A percentile compares a stretch with the other conserved stretches of the same genome.
These are phyloP conservation scores for Anas acuta DNA, from an alignment of 2,797 vertebrate genomes.

Conservation along the genomic window DNA sequence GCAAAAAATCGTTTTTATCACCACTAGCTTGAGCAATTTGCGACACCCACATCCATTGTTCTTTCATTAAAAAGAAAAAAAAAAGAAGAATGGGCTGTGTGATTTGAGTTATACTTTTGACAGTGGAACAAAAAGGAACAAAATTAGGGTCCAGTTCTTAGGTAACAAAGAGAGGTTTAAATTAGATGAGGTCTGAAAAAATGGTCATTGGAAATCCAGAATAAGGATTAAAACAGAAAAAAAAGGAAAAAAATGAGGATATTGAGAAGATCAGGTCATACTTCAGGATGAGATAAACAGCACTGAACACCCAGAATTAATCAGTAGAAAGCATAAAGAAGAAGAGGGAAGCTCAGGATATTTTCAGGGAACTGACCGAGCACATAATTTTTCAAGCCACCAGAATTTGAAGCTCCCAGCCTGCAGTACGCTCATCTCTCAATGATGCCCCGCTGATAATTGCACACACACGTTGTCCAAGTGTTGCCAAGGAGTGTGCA, in stretches of 20 bases:
- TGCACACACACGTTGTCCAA: neutral
- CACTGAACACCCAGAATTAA: neutral
- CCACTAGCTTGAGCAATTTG: neutral
- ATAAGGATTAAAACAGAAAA: neutral
- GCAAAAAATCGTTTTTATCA: neutral
- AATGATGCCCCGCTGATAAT: rapidly evolving
- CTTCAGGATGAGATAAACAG: neutral
- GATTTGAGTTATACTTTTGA: neutral
- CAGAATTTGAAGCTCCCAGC: neutral
- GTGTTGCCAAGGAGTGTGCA: neutral
- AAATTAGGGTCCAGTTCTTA: neutral
- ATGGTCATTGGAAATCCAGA: neutral
- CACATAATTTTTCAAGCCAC: neutral
- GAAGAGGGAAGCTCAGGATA: neutral
- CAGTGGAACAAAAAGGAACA: neutral
- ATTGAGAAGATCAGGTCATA: neutral
- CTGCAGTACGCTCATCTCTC: neutral
- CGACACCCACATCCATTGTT: neutral
- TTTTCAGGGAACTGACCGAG: neutral
- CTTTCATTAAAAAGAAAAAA: neutral
- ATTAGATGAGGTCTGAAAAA: neutral
- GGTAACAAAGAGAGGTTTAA: neutral
- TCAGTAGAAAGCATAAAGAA: neutral
- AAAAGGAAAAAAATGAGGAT: too few species aligned
- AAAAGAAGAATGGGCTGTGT: neutral